Conservation (phyloP, 37 sponge, comb jelly and placozoan species). For the Mnemiopsis leidyi region DNA sequence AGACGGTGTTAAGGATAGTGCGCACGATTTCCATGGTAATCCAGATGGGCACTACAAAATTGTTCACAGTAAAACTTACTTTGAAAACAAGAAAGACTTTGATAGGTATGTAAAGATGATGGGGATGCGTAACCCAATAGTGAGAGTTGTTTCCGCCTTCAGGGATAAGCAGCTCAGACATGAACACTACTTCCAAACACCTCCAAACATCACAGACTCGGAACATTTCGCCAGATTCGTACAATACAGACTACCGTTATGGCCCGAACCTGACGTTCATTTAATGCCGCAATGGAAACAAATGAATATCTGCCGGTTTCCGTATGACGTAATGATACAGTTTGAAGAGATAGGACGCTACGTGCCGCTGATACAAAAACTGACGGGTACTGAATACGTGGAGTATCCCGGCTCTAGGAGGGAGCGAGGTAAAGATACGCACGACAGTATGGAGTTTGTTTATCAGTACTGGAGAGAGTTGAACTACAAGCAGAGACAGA, state of each 20-base stretch:
- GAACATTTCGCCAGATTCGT: background rate
- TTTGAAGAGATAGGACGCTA: background rate
- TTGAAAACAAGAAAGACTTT: background rate
- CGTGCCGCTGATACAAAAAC: background rate
- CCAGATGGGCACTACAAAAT: background rate
- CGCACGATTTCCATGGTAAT: background rate
- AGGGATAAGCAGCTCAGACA: conserved; percentile 1
- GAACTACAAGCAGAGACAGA: background rate
- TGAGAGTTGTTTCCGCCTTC: background rate
- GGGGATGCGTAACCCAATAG: background rate
- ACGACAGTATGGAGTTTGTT: conserved; percentile 30
- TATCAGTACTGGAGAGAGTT: background rate
- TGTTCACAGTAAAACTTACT: background rate
- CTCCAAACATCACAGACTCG: background rate
- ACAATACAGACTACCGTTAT: background rate
- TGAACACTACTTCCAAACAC: background rate
- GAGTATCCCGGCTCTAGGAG: background rate
- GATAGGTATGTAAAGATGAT: background rate
- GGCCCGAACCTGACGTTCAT: background rate
- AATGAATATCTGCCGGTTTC: conserved; percentile 9
- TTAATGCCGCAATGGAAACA: background rate
- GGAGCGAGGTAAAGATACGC: background rate
- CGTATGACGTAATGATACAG: background rate
- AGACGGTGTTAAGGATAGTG: background rate
- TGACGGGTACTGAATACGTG: background rate